Base-by-base conservation (phyloP, 2,113 vertebrate genomes). In the Brienomyrus brachyistius region DNA sequence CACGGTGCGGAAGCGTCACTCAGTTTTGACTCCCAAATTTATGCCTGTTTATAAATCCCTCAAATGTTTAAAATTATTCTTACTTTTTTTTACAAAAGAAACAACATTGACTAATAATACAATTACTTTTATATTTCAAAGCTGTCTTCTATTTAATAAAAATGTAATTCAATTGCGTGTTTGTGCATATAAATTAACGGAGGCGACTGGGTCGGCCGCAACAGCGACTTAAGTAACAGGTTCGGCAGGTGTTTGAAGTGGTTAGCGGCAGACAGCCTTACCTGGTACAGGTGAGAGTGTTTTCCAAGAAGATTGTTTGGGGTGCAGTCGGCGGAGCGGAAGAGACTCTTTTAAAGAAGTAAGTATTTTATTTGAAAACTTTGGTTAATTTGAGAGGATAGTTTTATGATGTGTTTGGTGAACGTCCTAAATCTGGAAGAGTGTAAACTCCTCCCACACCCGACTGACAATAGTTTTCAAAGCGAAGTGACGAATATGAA, bases 211-310 rank as follows among this genome's bases (percentile, higher is more conserved):
- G 90, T 90, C 90, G 90, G 90, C 89, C 88, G 40, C 51, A 45
- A 59, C 35, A 21, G 27, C 66, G 77, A 80, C 40, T 40, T 40
- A 83, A 40, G 77, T 40, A 90, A 92, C 92, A 91, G 92, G 92
- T 92, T 92, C 62, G 91, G 15, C 92, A 93, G 91, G 92, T 92
- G 91, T 89, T 84, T 59, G 70, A 91, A 54, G 88, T 91, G 91
- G 90, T 89, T 31, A 77, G 27, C 47, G 4, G 21, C 4, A 21
- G 51, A 40, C 17, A 48, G 48, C 35, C 85, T 89, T 88, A 92
- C 91, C 92, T 92, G 90, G 15, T 87, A 31, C 89, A 92, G 92
- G 92, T 92, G 88, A 86, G 87, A 82, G 43, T 74, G 48, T 45
- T 11, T 66, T 59, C 47, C 80, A 89, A 19, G 47, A 77, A 56